Base-by-base conservation (phyloP, 2,797 vertebrate species). In the Myioborus melanocephalus region DNA sequence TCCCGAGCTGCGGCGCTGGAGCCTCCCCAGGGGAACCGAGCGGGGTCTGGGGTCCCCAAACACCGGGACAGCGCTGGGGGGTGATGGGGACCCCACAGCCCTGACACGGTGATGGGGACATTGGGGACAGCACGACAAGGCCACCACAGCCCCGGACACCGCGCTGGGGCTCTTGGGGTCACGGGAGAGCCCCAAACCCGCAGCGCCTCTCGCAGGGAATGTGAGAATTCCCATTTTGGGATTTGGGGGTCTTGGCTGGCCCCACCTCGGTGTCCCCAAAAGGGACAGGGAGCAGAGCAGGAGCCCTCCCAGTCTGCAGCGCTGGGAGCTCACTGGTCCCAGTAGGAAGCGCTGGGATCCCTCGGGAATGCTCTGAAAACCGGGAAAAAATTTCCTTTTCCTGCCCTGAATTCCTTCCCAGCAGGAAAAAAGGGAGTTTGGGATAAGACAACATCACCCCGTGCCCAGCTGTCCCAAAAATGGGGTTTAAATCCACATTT, bases 341-440 rank as follows among this genome's bases (percentile, higher is more conserved):
- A 73, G 82, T 19, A 8, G 39, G 55, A 41, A 0, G 10, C 37
- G 35, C 35, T 37, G 8, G 24, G 2, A 8, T 18, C 22, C 23
- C 0, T 2, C 1, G 34, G 56, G 22, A 43, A 63, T 5, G 5
- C 28, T 6, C 30, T 3, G 19, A 66, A 69, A 72, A 60, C 3
- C 27, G 6, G 28, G 28, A 2, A 8, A 17, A n/a, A 68, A 70
- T 24, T 12, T 19, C 10, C 17, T 28, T 23, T 37, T 23, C 6
- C 30, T 10, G 49, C 57, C 24, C 27, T 10, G 5, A 8, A 57
- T 35, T 43, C 61, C 49, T 59, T 16, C 65, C 23, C 12, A 1
- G 44, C 0, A 0, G 34, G 16, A 15, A 7, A 1, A 32, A 52
- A 34, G 0, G 4, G 37, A 52, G 5, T n/a, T 15, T 4, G 3